phyloP scores from a whole-genome alignment of 2,113 vertebrate genomes.

The Aramus guarauna region DNA sequence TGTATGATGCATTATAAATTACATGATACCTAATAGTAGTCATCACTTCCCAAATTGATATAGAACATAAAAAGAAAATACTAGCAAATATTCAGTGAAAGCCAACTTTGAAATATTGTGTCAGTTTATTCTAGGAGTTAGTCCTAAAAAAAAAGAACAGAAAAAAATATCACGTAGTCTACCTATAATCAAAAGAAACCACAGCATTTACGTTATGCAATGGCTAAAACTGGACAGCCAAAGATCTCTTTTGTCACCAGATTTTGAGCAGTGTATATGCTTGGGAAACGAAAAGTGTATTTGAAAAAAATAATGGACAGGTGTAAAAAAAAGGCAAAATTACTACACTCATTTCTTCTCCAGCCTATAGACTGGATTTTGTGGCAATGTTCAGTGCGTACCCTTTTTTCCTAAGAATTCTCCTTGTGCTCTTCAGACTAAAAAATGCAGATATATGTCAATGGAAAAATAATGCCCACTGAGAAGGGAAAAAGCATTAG shows the following conservation, averaged over 20 bases:
- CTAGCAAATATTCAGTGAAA: not conserved
- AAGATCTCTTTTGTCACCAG: not conserved
- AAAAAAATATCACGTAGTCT: not conserved
- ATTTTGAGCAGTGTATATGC: not conserved
- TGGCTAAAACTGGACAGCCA: not conserved
- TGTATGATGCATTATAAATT: constrained; percentile 12
- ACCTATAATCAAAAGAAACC: not conserved
- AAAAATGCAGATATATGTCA: not conserved
- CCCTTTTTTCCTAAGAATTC: not conserved
- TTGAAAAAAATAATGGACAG: not conserved
- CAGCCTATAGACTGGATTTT: not conserved
- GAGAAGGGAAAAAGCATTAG: not conserved
- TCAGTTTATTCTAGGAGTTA: not conserved
- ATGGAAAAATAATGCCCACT: not conserved
- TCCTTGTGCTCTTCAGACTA: not conserved
- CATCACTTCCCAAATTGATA: not conserved
- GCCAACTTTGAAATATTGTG: not conserved
- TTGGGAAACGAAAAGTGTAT: not conserved
- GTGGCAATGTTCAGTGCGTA: not conserved
- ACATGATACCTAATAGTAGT: not conserved
- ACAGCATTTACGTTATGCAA: not conserved
- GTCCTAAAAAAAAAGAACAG: not conserved
- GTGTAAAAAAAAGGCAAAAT: not conserved
- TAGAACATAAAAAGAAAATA: not conserved
- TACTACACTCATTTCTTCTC: not conserved